These are phyloP conservation scores for Lateolabrax maculatus DNA, from an alignment of 2,797 vertebrate genomes.

Conservation along the genomic window DNA sequence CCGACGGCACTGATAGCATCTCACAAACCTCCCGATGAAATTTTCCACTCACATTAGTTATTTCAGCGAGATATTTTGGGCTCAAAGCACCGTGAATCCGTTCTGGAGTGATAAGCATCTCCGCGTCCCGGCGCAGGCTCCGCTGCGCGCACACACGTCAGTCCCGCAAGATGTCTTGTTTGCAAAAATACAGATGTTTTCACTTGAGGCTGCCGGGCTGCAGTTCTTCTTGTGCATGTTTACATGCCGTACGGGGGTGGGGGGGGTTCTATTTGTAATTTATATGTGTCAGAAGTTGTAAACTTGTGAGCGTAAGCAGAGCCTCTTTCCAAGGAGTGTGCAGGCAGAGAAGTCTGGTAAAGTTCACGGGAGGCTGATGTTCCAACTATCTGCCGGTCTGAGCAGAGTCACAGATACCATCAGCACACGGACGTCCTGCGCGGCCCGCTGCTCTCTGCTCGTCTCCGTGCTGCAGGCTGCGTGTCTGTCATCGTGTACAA, in stretches of 20 bases:
- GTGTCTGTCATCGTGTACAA: constrained; percentile 25
- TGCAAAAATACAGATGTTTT: constrained; percentile 77
- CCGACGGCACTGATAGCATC: constrained; percentile 38
- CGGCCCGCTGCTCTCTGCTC: too few relatives aligned
- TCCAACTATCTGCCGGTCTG: constrained; percentile 2
- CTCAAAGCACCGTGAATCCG: background rate
- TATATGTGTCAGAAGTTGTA: constrained; percentile 54
- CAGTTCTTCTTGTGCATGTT: constrained; percentile 60
- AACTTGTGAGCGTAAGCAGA: constrained; percentile 54
- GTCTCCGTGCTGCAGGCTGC: background rate
- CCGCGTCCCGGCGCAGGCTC: background rate
- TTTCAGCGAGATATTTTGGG: constrained; percentile 13
- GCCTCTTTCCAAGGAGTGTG: constrained; percentile 10
- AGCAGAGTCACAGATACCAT: background rate
- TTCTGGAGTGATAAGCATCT: constrained; percentile 38
- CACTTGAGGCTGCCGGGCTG: constrained; percentile 58
- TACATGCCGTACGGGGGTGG: constrained; percentile 60
- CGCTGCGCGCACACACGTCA: constrained; percentile 19
- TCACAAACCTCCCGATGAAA: background rate
- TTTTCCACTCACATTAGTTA: constrained; percentile 28
- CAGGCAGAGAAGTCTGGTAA: constrained; percentile 28
- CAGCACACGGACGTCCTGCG: too few relatives aligned
- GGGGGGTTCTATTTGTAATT: constrained; percentile 54
- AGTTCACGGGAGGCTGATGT: constrained; percentile 24
- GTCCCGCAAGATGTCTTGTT: constrained; percentile 51